phyloP scores from a whole-genome alignment of 2,888 invertebrate genomes.

The Pseudoips prasinana region DNA sequence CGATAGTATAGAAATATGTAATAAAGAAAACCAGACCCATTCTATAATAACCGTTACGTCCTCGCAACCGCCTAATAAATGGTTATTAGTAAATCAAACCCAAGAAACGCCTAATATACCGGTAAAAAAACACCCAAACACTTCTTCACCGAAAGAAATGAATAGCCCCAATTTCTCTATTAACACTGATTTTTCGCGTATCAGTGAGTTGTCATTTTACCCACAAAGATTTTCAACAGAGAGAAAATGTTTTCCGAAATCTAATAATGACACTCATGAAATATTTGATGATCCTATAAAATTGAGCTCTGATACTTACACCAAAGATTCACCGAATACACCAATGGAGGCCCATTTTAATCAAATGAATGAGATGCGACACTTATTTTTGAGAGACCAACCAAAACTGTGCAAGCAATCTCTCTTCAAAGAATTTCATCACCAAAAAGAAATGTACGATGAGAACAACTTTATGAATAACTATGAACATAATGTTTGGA shows the following conservation, averaged over 20 bases:
- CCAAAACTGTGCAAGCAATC: constrained; percentile 64
- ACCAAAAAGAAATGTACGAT: constrained; percentile 57
- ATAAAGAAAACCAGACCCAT: constrained; percentile 66
- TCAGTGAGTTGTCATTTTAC: constrained; percentile 70
- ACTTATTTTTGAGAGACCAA: constrained; percentile 47
- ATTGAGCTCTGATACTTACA: constrained; percentile 75
- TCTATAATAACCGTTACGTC: constrained; percentile 61
- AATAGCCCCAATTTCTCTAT: constrained; percentile 74
- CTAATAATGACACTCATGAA: constrained; percentile 61
- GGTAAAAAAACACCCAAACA: constrained; percentile 69
- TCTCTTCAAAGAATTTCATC: constrained; percentile 62
- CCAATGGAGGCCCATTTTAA: constrained; percentile 45
- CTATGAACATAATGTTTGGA: constrained; percentile 47
- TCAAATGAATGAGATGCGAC: constrained; percentile 45
- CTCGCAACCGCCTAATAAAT: constrained; percentile 54
- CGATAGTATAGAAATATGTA: constrained; percentile 54
- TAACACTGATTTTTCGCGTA: constrained; percentile 72
- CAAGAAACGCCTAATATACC: constrained; percentile 49
- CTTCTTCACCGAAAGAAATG: constrained; percentile 72
- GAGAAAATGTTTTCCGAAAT: constrained; percentile 57
- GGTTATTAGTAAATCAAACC: constrained; percentile 45
- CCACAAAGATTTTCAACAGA: constrained; percentile 74
- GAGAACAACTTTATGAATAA: constrained; percentile 21
- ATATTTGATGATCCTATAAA: constrained; percentile 55
- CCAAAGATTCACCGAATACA: constrained; percentile 74